Evolutionary conservation across 1,140 invertebrate genomes (phyloP), one percentile per base, ranked within the genome.

Genomic region (Lepidurus apus): DNA sequence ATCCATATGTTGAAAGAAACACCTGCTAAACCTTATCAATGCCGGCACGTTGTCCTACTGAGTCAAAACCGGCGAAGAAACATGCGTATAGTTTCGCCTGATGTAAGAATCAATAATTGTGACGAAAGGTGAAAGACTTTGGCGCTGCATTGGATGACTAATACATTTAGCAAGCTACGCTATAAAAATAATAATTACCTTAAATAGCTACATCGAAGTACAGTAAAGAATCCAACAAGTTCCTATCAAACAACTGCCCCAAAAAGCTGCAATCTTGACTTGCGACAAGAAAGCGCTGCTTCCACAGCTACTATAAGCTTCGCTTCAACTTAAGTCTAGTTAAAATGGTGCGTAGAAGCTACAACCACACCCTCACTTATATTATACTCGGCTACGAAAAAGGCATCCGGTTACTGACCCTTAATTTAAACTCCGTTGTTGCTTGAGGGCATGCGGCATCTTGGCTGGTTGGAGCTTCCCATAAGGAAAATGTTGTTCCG

Each of bases 61-160:
- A 65, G 34, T 21, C 17, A 21, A 17, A 13, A 21, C 7, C 17
- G 8, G 53, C 21, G 53, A 65, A 13, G 7, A 65, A 65, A 65
- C 13, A 21, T 65, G 53, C 53, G 53, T 65, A 21, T 9, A 65
- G n/a, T 65, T 21, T 21, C 13, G 17, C 21, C 53, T 65, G 53
- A 65, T 65, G 53, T 65, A 65, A 65, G 53, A 65, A 65, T 65
- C 53, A 65, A 65, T 65, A 65, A 65, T 34, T 65, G 13, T 65
- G 53, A 21, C 21, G 53, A n/a, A 65, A 13, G 17, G 17, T 21
- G 53, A 13, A 7, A 65, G n/a, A 21, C 53, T 65, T 21, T 21
- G 17, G 9, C 4, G 5, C 53, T 21, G 13, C 1, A 5, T n/a
- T n/a, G 17, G 53, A 34, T 65, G 53, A 65, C 10, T 65, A 65